These are phyloP conservation scores for Cyphomyrus discorhynchus DNA, from an alignment of 2,113 vertebrate species.

Conservation along the genomic window DNA sequence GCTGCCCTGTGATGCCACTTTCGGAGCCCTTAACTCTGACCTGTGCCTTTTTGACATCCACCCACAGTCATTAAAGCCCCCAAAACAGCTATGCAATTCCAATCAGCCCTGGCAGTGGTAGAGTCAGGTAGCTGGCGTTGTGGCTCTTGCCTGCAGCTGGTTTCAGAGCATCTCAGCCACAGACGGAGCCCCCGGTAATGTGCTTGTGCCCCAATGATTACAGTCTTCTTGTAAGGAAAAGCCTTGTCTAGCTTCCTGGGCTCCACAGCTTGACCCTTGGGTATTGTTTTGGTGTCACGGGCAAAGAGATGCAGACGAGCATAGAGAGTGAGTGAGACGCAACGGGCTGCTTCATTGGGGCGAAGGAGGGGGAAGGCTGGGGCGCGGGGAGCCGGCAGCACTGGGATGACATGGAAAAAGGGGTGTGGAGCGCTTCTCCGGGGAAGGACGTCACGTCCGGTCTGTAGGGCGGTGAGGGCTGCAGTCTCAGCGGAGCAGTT, in stretches of 20 bases:
- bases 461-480: not conserved
- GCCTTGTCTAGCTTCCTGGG: not conserved
- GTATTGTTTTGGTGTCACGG: not conserved
- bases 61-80: conserved; percentile 24
- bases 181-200: not conserved
- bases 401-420: not conserved
- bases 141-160: conserved; percentile 32
- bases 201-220: not conserved
- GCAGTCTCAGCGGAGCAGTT: not conserved
- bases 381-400: not conserved
- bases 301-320: not conserved
- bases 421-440: not conserved
- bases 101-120: conserved; percentile 37
- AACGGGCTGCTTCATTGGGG: not conserved
- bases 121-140: conserved; percentile 39
- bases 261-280: not conserved
- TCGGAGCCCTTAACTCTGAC: conserved; percentile 20
- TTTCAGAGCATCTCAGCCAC: conserved; percentile 8
- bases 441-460: not conserved
- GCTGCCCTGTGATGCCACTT: not conserved
- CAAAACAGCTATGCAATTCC: conserved; percentile 38
- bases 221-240: not conserved
- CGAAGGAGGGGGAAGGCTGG: not conserved
- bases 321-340: not conserved
- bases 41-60: no score